Evolutionary conservation across 1,140 invertebrate genomes (phyloP).

Genomic region (Ctenoplectra terminalis): DNA sequence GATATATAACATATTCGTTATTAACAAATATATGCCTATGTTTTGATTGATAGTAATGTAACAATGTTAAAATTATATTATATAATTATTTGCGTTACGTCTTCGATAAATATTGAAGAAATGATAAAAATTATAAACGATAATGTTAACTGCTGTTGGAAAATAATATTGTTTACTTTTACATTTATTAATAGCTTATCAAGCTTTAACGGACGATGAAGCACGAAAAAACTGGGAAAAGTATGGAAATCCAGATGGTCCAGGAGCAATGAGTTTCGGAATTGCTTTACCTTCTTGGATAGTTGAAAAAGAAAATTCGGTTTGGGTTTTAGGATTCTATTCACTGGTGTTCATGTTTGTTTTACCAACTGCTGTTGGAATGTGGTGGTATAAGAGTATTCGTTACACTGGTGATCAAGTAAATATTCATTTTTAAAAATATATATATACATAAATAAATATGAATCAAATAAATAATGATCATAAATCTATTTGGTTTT

Average conservation of each 20-base stretch:
- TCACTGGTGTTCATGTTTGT: conserved; percentile 99
- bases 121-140: conserved; percentile 3
- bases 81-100: neutral
- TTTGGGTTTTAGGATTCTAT: conserved; percentile 98
- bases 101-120: neutral
- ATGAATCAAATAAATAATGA: too few relatives aligned
- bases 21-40: conserved; percentile 6
- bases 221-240: conserved; percentile 98
- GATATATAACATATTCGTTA: neutral
- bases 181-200: conserved; percentile 82
- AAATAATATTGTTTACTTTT: conserved; percentile 51
- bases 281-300: conserved; percentile 99
- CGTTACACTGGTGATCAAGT: conserved; percentile 97
- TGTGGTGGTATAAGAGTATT: conserved; percentile 99
- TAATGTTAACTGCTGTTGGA: conserved; percentile 20
- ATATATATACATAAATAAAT: too few relatives aligned
- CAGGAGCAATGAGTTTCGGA: conserved; percentile 99
- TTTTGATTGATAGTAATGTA: conserved; percentile 12
- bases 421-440: conserved; percentile 63
- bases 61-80: neutral
- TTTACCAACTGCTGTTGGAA: conserved; percentile 95
- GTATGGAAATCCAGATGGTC: conserved; percentile 99
- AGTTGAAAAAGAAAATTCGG: conserved; percentile 99
- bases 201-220: conserved; percentile 97
- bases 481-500: too few relatives aligned